These are phyloP conservation scores for Crotophaga sulcirostris DNA, from an alignment of 2,113 vertebrate species.

Conservation along the genomic window DNA sequence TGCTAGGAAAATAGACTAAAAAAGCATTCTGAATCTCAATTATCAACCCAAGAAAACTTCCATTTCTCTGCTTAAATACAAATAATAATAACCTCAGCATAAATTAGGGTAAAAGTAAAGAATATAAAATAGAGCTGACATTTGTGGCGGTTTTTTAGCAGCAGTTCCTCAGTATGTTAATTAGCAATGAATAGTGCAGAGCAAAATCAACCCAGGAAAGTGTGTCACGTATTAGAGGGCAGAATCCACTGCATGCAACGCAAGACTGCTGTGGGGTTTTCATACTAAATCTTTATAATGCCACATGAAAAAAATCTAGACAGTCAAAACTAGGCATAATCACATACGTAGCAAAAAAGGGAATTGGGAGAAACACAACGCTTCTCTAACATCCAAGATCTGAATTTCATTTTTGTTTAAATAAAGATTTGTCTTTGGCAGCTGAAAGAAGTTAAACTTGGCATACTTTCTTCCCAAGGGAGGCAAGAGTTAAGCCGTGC, in stretches of 20 bases:
- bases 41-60: not conserved
- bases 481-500: not conserved
- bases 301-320: not conserved
- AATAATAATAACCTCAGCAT: not conserved
- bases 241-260: not conserved
- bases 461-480: not conserved
- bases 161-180: not conserved
- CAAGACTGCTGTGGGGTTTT: not conserved
- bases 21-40: not conserved
- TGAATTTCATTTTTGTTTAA: not conserved
- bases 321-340: not conserved
- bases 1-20: not conserved
- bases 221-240: not conserved
- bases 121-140: not conserved
- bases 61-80: not conserved
- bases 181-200: not conserved
- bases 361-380: not conserved
- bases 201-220: not conserved
- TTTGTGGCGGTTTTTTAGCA: not conserved
- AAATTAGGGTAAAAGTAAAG: not conserved
- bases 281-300: not conserved
- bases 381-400: not conserved
- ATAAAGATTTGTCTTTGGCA: not conserved
- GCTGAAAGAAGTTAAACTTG: not conserved
- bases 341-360: not conserved